Percentiles rank a stretch among this genome's conserved stretches.
These are phyloP conservation scores for Eurystomus glaucurus DNA, from an alignment of 2,797 vertebrate species.

Conservation along the genomic window DNA sequence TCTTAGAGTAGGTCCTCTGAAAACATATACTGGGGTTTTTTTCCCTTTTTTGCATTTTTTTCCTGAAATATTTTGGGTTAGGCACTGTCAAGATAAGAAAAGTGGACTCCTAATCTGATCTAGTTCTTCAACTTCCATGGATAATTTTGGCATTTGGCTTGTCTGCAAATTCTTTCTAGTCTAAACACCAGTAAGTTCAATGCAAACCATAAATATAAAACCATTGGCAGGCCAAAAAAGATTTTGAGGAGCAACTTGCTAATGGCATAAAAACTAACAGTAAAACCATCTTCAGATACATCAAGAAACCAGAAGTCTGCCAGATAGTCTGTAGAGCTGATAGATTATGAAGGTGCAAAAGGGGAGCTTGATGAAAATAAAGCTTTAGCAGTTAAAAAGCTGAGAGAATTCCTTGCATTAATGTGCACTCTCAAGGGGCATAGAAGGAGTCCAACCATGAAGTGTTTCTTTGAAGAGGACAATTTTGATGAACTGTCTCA, in stretches of 20 bases:
- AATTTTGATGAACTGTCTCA: not conserved
- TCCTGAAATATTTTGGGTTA: slow-evolving; percentile 10
- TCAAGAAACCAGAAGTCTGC: not conserved
- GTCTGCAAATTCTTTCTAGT: slow-evolving; percentile 59
- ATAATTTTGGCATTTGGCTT: slow-evolving; percentile 51
- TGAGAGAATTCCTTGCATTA: not conserved
- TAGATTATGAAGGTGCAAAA: slow-evolving; percentile 14
- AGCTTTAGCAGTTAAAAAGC: not conserved
- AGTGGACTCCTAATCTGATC: slow-evolving; percentile 40
- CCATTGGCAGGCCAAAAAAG: slow-evolving; percentile 8
- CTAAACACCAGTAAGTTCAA: slow-evolving; percentile 61
- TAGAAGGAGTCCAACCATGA: not conserved
- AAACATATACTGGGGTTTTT: not conserved
- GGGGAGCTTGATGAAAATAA: not conserved
- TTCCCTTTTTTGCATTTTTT: not conserved
- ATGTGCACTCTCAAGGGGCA: not conserved
- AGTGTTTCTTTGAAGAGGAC: not conserved
- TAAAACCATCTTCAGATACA: not conserved
- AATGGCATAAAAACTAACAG: not conserved
- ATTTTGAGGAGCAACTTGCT: slow-evolving; percentile 31
- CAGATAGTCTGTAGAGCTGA: not conserved
- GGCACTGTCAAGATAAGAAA: slow-evolving; percentile 38
- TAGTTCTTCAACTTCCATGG: slow-evolving; percentile 21
- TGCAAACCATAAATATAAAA: slow-evolving; percentile 52
- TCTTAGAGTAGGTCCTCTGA: not conserved